Evolutionary conservation across 2,113 vertebrate genomes (phyloP).

Genomic region (Phoenicopterus ruber): DNA sequence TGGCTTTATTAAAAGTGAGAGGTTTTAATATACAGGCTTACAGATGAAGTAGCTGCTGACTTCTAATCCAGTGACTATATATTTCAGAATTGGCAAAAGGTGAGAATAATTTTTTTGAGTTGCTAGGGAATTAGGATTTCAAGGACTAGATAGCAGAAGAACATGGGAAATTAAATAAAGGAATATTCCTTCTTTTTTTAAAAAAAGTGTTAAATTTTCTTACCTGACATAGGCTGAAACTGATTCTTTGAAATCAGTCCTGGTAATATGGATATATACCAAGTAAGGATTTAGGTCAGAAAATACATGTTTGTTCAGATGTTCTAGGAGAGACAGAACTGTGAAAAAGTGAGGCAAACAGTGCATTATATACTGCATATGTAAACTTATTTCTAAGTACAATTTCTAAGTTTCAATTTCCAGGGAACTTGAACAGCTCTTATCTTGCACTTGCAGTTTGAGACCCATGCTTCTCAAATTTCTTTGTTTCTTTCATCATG

Average conservation of each 20-base stretch:
- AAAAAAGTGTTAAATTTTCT: neutral
- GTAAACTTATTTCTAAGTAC: neutral
- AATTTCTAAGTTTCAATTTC: neutral
- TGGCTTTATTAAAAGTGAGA: slow-evolving; percentile 31
- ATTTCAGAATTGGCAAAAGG: neutral
- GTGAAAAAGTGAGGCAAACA: neutral
- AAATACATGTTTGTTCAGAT: neutral
- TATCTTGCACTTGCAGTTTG: neutral
- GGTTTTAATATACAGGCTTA: slow-evolving; percentile 31
- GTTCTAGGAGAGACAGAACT: neutral
- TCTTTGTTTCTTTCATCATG: neutral
- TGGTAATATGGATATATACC: neutral
- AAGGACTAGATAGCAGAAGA: neutral
- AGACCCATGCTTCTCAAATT: neutral
- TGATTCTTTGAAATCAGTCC: neutral
- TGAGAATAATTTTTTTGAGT: neutral
- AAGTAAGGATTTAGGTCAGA: neutral
- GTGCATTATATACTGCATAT: neutral
- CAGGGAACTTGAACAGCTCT: neutral
- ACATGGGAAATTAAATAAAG: neutral
- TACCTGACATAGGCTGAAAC: neutral
- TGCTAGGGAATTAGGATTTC: neutral
- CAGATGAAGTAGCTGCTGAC: slow-evolving; percentile 11
- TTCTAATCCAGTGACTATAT: neutral
- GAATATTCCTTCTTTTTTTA: neutral